Percentiles rank a stretch among this genome's conserved stretches.
Evolutionary conservation across 2,888 invertebrate species (phyloP).

Genomic region (Helicoverpa assulta): DNA sequence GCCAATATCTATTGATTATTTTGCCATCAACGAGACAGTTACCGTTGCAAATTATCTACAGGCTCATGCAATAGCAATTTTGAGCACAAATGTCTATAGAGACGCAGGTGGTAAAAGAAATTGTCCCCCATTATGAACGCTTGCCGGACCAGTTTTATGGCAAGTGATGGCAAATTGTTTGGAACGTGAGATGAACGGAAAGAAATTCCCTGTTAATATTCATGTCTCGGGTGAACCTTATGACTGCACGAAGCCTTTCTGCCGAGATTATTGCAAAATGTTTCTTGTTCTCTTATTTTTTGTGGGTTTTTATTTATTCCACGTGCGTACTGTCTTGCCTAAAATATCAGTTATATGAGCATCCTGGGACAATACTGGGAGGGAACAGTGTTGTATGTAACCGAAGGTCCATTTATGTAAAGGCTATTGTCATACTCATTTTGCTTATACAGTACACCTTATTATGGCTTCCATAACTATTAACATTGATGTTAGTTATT

Average conservation of each 20-base stretch:
- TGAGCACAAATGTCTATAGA: slow-evolving; percentile 59
- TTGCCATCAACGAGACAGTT: slow-evolving; percentile 46
- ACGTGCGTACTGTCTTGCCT: slow-evolving; percentile 63
- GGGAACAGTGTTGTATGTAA: slow-evolving; percentile 19
- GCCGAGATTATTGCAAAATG: slow-evolving; percentile 68
- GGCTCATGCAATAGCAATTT: slow-evolving; percentile 66
- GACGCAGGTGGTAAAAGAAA: slow-evolving; percentile 85
- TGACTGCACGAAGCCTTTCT: slow-evolving; percentile 65
- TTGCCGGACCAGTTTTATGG: slow-evolving; percentile 82
- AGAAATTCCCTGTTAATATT: slow-evolving; percentile 77
- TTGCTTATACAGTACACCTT: slow-evolving; percentile 24
- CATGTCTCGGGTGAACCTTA: slow-evolving; percentile 75
- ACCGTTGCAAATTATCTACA: slow-evolving; percentile 63
- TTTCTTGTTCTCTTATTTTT: slow-evolving; percentile 48
- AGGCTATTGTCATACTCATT: slow-evolving; percentile 9
- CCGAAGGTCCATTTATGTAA: slow-evolving; percentile 23
- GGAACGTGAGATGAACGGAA: slow-evolving; percentile 74
- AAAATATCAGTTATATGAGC: slow-evolving; percentile 65
- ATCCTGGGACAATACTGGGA: slow-evolving; percentile 40
- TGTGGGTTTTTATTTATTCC: slow-evolving; percentile 67
- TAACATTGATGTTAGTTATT: no score
- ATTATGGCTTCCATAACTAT: slow-evolving; percentile 17
- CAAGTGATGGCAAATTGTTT: slow-evolving; percentile 82
- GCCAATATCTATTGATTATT: slow-evolving; percentile 58
- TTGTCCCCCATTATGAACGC: slow-evolving; percentile 83